Base-by-base conservation (phyloP, 2,888 invertebrate species). In the Ichneumoninae sp. region DNA sequence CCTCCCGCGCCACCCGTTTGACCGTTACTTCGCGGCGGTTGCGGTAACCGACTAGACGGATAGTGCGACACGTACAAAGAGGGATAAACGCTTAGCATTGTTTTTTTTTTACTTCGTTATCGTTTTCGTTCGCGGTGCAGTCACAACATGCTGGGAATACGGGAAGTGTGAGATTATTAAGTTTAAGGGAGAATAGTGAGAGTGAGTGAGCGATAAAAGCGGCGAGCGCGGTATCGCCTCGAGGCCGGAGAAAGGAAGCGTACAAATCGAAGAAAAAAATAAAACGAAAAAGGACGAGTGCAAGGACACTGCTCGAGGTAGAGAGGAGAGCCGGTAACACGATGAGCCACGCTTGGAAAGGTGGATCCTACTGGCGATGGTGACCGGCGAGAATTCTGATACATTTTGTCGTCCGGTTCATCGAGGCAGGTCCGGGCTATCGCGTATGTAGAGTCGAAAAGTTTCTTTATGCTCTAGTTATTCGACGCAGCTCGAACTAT, bases 341-440 rank as follows among this genome's bases (percentile, higher is more conserved):
- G 60, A 78, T 70, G 78, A 47, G 78, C 69, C 70, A 65, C 71
- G 70, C 76, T 68, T 50, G 79, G 40, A 79, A 78, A 85, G 60
- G 75, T 80, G 52, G 60, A 78, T 81, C 44, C 74, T 50, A 65
- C 73, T 69, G 54, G 82, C 84, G 78, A 82, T 82, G 82, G 74
- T 81, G 78, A 82, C 84, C 74, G 78, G 54, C 78, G 44, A 40
- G 78, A 78, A 60, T 47, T 65, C 65, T 50, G 33, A 33, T 7
- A 50, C 50, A 75, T 36, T 75, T 66, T 66, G 33, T 75, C 50
- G 36, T 26, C 26, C 60, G 26, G 26, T 60, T 60, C 13, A 13
- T 75, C 65, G 33, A 10, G 36, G 52, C 13, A 19, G 47, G 57
- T 69, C 22, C 40, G 36, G 16, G 13, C 40, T 19, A 8, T 69